phyloP scores from a whole-genome alignment of 2,797 vertebrate genomes.

The Prunella strophiata region DNA sequence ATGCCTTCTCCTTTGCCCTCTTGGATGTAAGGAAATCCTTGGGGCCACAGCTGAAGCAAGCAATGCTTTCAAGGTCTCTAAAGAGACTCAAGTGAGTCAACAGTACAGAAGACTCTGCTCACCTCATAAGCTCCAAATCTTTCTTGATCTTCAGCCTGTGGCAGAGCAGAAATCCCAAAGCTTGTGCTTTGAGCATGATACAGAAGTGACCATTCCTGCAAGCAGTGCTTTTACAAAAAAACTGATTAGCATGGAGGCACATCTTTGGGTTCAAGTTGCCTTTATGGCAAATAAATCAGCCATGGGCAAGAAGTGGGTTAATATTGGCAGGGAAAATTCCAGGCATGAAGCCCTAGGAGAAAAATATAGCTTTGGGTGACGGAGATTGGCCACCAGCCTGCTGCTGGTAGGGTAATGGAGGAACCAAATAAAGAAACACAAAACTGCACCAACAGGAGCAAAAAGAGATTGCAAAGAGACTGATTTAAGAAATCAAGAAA shows the following conservation, averaged over 20 bases:
- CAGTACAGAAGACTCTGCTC: neutral
- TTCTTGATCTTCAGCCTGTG: neutral
- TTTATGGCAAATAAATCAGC: neutral
- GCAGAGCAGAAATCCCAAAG: neutral
- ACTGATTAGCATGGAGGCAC: neutral
- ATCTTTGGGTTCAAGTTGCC: neutral
- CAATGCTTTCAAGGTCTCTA: neutral
- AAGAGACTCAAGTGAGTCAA: accelerated
- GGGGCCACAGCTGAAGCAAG: neutral
- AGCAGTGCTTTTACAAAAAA: neutral
- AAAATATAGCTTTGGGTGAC: neutral
- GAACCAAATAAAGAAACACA: neutral
- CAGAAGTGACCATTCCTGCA: neutral
- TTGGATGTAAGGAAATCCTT: neutral
- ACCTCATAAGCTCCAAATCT: neutral
- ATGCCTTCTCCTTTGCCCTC: neutral
- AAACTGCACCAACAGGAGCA: neutral
- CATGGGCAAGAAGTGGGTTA: neutral
- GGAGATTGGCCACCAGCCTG: neutral
- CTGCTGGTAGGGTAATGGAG: neutral
- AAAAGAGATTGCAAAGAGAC: neutral
- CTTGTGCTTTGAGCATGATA: neutral
- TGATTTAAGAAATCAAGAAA: neutral
- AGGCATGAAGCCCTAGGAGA: neutral
- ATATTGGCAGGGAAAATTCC: neutral